These are phyloP conservation scores for Sialis lutaria DNA, from an alignment of 2,888 invertebrate species.

Conservation along the genomic window DNA sequence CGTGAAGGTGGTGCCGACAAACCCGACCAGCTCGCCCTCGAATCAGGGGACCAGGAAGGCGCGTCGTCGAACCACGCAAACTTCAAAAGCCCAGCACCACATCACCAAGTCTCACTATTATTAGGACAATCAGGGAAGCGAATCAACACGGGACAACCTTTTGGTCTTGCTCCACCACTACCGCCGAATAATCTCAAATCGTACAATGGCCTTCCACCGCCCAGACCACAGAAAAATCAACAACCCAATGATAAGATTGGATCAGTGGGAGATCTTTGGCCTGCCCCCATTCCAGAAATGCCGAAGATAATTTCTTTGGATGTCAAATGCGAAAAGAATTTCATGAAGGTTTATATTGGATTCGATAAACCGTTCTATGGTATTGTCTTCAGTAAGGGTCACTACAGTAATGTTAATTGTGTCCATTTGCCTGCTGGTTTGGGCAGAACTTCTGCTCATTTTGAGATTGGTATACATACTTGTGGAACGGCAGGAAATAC, in stretches of 20 bases:
- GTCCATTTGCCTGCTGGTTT: conserved; percentile 80
- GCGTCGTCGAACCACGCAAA: conserved; percentile 30
- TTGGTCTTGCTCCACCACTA: conserved; percentile 13
- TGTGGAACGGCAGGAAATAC: conserved; percentile 87
- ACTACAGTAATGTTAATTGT: conserved; percentile 83
- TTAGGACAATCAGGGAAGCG: conserved; percentile 19
- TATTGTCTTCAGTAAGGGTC: conserved; percentile 89
- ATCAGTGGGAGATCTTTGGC: conserved; percentile 58
- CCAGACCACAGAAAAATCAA: conserved; percentile 15
- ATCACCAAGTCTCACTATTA: conserved; percentile 24
- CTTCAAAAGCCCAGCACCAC: conserved; percentile 29
- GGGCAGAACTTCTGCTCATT: conserved; percentile 71
- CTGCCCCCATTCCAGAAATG: conserved; percentile 73
- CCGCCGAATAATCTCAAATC: conserved; percentile 23
- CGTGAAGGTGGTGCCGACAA: conserved; percentile 37
- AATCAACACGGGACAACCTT: conserved; percentile 22
- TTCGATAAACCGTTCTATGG: conserved; percentile 91
- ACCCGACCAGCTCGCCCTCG: conserved; percentile 55
- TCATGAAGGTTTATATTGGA: conserved; percentile 87
- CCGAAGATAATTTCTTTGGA: conserved; percentile 84
- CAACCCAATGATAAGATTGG: conserved; percentile 25
- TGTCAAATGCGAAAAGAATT: conserved; percentile 85
- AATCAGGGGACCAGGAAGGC: conserved; percentile 45
- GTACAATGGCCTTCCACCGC: conserved; percentile 47
- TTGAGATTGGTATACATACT: conserved; percentile 79